phyloP scores from a whole-genome alignment of 2,888 invertebrate species.

The Brachylomia viminalis region DNA sequence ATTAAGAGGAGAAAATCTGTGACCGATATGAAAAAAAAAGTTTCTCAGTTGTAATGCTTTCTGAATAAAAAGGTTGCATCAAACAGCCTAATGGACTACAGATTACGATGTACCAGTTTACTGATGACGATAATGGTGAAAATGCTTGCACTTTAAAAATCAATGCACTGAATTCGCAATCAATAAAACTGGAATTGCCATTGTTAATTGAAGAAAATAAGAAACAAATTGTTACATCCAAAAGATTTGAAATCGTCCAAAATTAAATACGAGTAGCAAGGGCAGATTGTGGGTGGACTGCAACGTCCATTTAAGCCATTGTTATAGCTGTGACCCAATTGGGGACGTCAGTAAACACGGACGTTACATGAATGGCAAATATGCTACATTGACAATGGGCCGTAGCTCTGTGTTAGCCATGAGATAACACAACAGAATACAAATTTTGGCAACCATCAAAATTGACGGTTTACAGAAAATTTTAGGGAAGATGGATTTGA shows the following conservation, averaged over 20 bases:
- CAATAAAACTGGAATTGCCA: not conserved
- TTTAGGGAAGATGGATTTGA: constrained; percentile 9
- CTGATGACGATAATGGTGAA: not conserved
- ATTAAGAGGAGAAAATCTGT: not conserved
- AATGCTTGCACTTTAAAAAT: constrained; percentile 3
- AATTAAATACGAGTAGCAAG: constrained; percentile 42
- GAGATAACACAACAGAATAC: constrained; percentile 40
- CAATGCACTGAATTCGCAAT: not conserved
- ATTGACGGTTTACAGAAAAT: constrained; percentile 16
- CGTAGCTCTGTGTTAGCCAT: constrained; percentile 18
- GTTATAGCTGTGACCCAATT: constrained; percentile 69
- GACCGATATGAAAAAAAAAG: not conserved
- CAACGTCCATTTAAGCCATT: constrained; percentile 59
- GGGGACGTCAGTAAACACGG: constrained; percentile 61
- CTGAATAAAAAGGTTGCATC: not conserved
- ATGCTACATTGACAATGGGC: constrained; percentile 55
- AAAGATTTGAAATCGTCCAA: constrained; percentile 26
- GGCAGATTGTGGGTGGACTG: constrained; percentile 43
- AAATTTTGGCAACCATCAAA: constrained; percentile 34
- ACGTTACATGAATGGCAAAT: constrained; percentile 64
- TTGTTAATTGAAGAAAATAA: not conserved
- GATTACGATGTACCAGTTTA: not conserved
- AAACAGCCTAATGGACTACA: not conserved
- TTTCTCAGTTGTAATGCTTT: not conserved
- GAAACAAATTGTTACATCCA: constrained; percentile 19